phyloP scores from a whole-genome alignment of 2,797 vertebrate species.

The Hapalemur alaotrensis region DNA sequence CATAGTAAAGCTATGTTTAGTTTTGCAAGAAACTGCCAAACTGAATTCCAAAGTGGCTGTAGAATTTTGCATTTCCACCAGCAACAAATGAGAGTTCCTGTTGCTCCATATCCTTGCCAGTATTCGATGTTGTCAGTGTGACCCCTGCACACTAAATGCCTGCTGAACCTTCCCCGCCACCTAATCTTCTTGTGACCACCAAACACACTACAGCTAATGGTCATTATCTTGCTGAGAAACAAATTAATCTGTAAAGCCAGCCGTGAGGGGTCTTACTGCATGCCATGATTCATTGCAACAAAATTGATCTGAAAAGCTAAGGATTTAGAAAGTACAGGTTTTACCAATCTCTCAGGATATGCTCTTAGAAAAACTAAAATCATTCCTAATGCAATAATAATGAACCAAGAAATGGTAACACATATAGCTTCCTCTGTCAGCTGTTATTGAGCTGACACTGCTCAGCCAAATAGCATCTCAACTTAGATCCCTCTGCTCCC shows the following conservation, averaged over 20 bases:
- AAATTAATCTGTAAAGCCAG: constrained; percentile 37
- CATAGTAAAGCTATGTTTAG: neutral
- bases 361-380: constrained; percentile 21
- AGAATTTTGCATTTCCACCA: neutral
- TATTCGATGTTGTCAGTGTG: neutral
- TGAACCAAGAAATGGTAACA: neutral
- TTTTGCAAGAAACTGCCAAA: neutral
- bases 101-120: neutral
- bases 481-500: neutral
- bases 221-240: constrained; percentile 57
- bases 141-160: neutral
- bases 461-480: neutral
- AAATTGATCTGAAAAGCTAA: constrained; percentile 38
- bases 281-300: neutral
- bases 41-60: neutral
- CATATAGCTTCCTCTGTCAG: neutral
- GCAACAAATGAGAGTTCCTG: neutral
- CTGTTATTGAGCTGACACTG: neutral
- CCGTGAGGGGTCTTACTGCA: neutral
- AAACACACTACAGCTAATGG: neutral
- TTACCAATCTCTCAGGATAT: constrained; percentile 6
- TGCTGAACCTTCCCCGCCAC: neutral
- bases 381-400: constrained; percentile 36
- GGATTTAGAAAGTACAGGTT: neutral
- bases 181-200: neutral